Percentiles rank a stretch among this genome's conserved stretches.
These are phyloP conservation scores for Tolypeutes matacus DNA, from an alignment of 2,797 vertebrate genomes.

Conservation along the genomic window DNA sequence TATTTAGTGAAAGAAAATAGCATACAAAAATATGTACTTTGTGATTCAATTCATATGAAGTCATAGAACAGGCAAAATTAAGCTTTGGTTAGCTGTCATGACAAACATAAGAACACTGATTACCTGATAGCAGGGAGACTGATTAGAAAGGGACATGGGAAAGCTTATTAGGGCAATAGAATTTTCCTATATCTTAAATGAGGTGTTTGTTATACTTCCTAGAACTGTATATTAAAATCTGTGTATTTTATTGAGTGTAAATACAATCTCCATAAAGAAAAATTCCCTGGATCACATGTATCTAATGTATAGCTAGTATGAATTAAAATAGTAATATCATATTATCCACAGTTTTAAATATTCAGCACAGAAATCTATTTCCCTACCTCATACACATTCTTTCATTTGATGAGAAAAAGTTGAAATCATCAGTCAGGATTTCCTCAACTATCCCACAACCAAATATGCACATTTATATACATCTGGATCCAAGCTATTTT, in stretches of 20 bases:
- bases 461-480: not conserved
- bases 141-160: not conserved
- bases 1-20: not conserved
- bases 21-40: not conserved
- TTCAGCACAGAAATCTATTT: not conserved
- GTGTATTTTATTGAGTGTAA: not conserved
- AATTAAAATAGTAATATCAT: not conserved
- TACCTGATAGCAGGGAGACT: not conserved
- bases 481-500: not conserved
- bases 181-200: not conserved
- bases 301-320: not conserved
- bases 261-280: not conserved
- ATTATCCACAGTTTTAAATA: not conserved
- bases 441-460: not conserved
- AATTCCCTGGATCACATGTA: not conserved
- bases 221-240: not conserved
- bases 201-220: not conserved
- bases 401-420: not conserved
- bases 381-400: not conserved
- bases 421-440: not conserved
- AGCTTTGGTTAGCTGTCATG: not conserved
- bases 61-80: not conserved
- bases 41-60: not conserved
- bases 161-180: not conserved
- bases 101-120: not conserved